phyloP scores from a whole-genome alignment of 2,797 vertebrate species.

The Tolypeutes matacus region DNA sequence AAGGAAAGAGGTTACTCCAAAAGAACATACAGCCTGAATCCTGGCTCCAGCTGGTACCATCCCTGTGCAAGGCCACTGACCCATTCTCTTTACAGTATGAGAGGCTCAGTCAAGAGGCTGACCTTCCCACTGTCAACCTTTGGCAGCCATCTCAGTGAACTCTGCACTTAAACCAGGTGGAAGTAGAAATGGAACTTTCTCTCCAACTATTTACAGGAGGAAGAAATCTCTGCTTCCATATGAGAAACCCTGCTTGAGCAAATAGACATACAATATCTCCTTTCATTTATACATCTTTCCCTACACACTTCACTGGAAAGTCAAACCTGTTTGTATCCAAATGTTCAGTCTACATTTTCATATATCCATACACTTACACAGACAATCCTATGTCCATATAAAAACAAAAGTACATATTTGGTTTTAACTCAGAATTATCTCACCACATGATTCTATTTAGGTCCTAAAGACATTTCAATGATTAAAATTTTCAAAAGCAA shows the following conservation, averaged over 20 bases:
- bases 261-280: neutral
- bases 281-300: neutral
- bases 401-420: constrained; percentile 75
- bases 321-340: constrained; percentile 60
- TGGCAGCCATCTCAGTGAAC: neutral
- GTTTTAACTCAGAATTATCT: constrained; percentile 68
- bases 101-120: neutral
- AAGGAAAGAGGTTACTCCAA: constrained; percentile 88
- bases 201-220: neutral
- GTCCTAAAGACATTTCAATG: constrained; percentile 70
- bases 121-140: neutral
- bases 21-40: constrained; percentile 78
- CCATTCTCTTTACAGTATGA: neutral
- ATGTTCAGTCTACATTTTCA: constrained; percentile 64
- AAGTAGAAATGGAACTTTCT: constrained; percentile 12
- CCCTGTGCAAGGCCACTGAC: neutral
- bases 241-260: neutral
- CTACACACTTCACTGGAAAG: neutral
- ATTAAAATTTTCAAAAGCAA: constrained; percentile 72
- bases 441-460: constrained; percentile 66
- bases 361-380: constrained; percentile 29
- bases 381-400: constrained; percentile 63
- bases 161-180: neutral
- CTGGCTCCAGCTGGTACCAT: constrained; percentile 59
- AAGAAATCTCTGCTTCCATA: constrained; percentile 22